phyloP scores from a whole-genome alignment of 1,140 invertebrate species.

The Drosophila saltans region DNA sequence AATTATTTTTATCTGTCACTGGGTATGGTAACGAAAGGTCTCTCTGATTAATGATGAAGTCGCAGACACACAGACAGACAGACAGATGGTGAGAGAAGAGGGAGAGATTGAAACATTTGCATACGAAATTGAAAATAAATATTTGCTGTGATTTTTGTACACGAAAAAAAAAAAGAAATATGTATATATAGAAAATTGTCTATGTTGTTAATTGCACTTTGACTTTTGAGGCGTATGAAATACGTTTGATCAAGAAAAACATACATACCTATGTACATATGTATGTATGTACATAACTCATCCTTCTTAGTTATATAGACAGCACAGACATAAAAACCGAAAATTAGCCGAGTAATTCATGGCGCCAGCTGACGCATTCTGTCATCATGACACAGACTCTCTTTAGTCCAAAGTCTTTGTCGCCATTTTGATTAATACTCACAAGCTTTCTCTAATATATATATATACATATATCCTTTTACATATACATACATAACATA shows the following conservation, averaged over 20 bases:
- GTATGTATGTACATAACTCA: not conserved
- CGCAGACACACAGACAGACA: conserved; percentile 3
- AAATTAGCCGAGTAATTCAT: conserved; percentile 68
- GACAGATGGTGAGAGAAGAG: not conserved
- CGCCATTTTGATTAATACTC: conserved; percentile 69
- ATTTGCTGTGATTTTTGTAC: conserved; percentile 68
- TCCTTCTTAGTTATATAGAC: not conserved
- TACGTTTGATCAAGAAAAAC: not conserved
- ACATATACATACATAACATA: not conserved
- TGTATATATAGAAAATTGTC: conserved; percentile 18
- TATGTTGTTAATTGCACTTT: conserved; percentile 71
- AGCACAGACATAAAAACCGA: conserved; percentile 23
- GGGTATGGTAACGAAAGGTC: not conserved
- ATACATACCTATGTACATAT: not conserved
- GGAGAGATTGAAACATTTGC: conserved; percentile 58
- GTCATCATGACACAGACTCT: conserved; percentile 44
- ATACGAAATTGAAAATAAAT: conserved; percentile 80
- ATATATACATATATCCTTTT: not conserved
- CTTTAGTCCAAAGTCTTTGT: conserved; percentile 31
- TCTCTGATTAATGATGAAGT: conserved; percentile 64
- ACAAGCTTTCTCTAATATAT: not conserved
- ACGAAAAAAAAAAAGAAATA: conserved; percentile 32
- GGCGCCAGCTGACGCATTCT: conserved; percentile 41
- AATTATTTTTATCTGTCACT: conserved; percentile 68
- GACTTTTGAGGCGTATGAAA: conserved; percentile 62